Conservation (phyloP, 2,797 vertebrate species). For the Diplodus sargus region DNA sequence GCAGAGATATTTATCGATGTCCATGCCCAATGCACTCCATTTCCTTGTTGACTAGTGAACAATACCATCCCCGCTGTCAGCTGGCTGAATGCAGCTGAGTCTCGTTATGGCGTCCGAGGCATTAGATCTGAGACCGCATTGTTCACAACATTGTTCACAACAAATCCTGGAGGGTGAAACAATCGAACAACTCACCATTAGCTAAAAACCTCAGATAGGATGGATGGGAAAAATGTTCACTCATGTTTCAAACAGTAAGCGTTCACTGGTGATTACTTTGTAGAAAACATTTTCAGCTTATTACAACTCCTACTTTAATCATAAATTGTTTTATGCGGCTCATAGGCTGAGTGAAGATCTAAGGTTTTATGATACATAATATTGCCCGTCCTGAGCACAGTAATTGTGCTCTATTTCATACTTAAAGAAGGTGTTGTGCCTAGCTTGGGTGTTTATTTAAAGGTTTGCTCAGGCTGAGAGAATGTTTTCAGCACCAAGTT, state of each 20-base stretch:
- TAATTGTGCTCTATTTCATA: conserved; percentile 35
- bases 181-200: not conserved
- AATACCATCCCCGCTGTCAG: conserved; percentile 26
- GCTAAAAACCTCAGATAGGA: conserved; percentile 1
- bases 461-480: conserved; percentile 6
- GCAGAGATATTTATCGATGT: conserved; percentile 66
- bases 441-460: conserved; percentile 37
- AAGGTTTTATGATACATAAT: conserved; percentile 13
- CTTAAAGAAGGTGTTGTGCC: conserved; percentile 28
- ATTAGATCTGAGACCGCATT: conserved; percentile 9
- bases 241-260: not conserved
- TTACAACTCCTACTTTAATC: conserved; percentile 5
- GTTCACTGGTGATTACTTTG: not conserved
- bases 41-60: conserved; percentile 59
- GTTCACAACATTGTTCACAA: conserved; percentile 15
- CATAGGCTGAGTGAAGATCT: conserved; percentile 9
- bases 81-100: conserved; percentile 17
- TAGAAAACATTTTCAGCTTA: conserved; percentile 2
- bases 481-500: conserved; percentile 28
- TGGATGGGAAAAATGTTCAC: conserved; percentile 8
- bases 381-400: conserved; percentile 7
- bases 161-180: not conserved
- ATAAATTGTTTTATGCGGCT: conserved; percentile 30
- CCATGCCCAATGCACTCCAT: conserved; percentile 51
- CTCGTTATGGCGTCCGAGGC: conserved; percentile 7